Base-by-base conservation (phyloP, 1,140 invertebrate species). In the Drosophila burlai region DNA sequence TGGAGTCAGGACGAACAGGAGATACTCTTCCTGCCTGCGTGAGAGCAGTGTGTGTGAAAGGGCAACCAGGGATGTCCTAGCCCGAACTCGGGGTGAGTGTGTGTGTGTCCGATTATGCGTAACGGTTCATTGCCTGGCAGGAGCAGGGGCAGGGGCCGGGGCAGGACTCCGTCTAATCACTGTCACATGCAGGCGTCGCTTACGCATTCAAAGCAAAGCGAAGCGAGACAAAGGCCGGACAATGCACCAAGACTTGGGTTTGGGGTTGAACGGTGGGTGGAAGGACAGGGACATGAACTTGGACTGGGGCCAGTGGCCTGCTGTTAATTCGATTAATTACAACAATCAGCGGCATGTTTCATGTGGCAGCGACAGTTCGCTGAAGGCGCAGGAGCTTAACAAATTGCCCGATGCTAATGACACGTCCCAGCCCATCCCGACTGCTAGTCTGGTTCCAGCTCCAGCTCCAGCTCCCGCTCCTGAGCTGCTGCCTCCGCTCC, bases 321-420 rank as follows among this genome's bases (percentile, higher is more conserved):
- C 87, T 91, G 80, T 91, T 92, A 92, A 92, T 92, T 92, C 91
- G 91, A 92, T 92, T 92, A 92, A 92, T 92, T 92, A 92, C 89
- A 91, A 90, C 85, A 92, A 92, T 91, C 85, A 92, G 86, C 91
- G 75, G 75, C 77, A 92, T 92, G 89, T 92, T 89, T 89, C 81
- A 89, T 87, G 77, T 84, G 81, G 65, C 80, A 75, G 80, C 63
- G 71, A 63, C 82, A 79, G 61, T 49, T 64, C 26, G 61, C 55
- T 43, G 64, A 40, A 54, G 63, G 62, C 60, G 64, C 50, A 61
- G 75, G 36, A 75, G 58, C 72, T 87, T 87, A 83, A 80, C 81
- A 87, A 87, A 87, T 89, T 90, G 75, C 64, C 69, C 81, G 83
- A 84, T 87, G 83, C 83, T 87, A 87, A 87, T 89, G 84, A 89